phyloP scores from a whole-genome alignment of 2,888 invertebrate species.

The Electrophaes corylata region DNA sequence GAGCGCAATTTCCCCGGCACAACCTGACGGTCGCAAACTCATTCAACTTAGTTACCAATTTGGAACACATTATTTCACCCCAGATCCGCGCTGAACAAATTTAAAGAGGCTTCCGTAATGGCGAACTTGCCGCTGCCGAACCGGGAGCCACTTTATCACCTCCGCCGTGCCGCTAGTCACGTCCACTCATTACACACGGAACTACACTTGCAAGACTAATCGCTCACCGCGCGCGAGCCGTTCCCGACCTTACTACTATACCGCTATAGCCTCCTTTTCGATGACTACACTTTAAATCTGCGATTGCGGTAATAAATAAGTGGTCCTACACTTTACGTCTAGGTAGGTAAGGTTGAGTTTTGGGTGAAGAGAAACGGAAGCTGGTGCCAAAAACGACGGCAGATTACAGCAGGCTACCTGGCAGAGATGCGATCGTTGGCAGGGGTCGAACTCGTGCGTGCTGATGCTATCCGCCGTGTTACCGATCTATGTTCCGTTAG shows the following conservation, averaged over 20 bases:
- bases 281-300: not conserved
- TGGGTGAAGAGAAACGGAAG: not conserved
- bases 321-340: conserved; percentile 6
- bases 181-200: conserved; percentile 40
- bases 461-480: not conserved
- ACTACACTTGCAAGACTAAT: conserved; percentile 36
- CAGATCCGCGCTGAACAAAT: conserved; percentile 14
- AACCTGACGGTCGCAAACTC: conserved; percentile 21
- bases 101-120: conserved; percentile 25
- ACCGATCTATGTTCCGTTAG: not conserved
- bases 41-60: conserved; percentile 26
- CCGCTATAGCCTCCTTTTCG: conserved; percentile 1
- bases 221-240: not conserved
- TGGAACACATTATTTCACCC: conserved; percentile 22
- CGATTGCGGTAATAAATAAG: not conserved
- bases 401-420: conserved; percentile 33
- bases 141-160: conserved; percentile 33
- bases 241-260: not conserved
- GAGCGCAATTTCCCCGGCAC: conserved; percentile 2
- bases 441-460: conserved; percentile 12
- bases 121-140: conserved; percentile 19
- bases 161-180: conserved; percentile 30
- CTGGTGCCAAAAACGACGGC: conserved; percentile 35
- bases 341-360: conserved; percentile 8
- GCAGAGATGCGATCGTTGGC: conserved; percentile 35